Evolutionary conservation across 64 coral and sea anemone species (phyloP), one percentile per base, ranked within the genome.

Genomic region (Montipora foliosa): DNA sequence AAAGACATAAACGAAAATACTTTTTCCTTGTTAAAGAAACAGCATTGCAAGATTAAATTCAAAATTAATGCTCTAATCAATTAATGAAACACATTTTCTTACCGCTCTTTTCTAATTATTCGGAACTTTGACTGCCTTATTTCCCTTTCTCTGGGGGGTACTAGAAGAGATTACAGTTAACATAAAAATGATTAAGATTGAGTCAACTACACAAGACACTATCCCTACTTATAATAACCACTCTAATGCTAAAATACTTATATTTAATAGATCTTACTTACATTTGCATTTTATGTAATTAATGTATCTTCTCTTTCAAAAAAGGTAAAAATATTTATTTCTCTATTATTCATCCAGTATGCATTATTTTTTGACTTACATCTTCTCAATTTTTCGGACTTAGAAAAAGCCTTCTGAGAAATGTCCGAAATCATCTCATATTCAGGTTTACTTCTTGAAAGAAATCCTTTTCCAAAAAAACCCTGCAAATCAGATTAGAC

Each of bases 401-500:
- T 94, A 10, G 98, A 96, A 90, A 96, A 99, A 8, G 98, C 98
- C 45, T 92, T 91, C 67, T 99, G 98, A 11, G 98, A 99, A 92
- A 99, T 94, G 67, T 96, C 91, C 47, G 98, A 99, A 55, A 99
- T 91, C 48, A 81, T 51, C 75, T 99, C 95, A 93, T 96, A 94
- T 74, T 94, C 95, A 55, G 98, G 98, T 85, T 99, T 96, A 83
- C 98, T 99, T 92, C 98, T 94, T 50, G 98, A 99, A 8, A 99
- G 91, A 76, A 89, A 92, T 16, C 98, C 98, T 92, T 99, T 99
- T 15, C 98, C 98, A 96, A 99, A 96, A 62, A 99, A 99, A 50
- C 98, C 98, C 98, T 99, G 46, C 58, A 68, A 87, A 74, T 51
- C 46, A 52, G 50, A 78, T 45, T 57, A 57, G 37, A 37, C 37